A percentile compares a stretch with the other conserved stretches of the same genome.
Evolutionary conservation across 2,888 invertebrate genomes (phyloP).

Genomic region (Epinotia demarniana): DNA sequence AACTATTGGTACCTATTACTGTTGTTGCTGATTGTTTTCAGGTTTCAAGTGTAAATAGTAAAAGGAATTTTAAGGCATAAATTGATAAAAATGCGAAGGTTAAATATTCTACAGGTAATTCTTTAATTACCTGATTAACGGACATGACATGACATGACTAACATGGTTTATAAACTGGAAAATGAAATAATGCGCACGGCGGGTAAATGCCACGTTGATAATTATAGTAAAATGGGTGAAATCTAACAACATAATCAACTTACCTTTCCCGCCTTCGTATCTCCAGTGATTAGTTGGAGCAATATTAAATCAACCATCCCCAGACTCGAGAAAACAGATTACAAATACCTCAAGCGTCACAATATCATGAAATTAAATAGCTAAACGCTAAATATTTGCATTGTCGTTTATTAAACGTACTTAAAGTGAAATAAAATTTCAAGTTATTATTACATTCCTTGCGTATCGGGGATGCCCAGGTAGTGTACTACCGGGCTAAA

Average conservation of each 20-base stretch:
- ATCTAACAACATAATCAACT: neutral
- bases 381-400: conserved; percentile 43
- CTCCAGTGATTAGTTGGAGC: neutral
- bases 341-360: conserved; percentile 37
- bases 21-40: neutral
- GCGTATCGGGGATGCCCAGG: conserved; percentile 45
- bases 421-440: conserved; percentile 44
- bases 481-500: conserved; percentile 16
- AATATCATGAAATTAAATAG: conserved; percentile 42
- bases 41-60: neutral
- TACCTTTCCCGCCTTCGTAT: neutral
- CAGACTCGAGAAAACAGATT: conserved; percentile 17
- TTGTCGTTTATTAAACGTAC: conserved; percentile 45
- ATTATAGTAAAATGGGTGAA: neutral
- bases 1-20: neutral
- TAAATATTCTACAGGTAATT: neutral
- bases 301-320: conserved; percentile 7
- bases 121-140: neutral
- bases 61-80: neutral
- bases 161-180: neutral
- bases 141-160: neutral
- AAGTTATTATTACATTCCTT: conserved; percentile 45
- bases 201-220: neutral
- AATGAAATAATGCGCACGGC: neutral
- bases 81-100: neutral